Percentiles rank a stretch among this genome's conserved stretches.
phyloP scores from a whole-genome alignment of 2,888 invertebrate genomes.

The Digitonthophagus gazella region DNA sequence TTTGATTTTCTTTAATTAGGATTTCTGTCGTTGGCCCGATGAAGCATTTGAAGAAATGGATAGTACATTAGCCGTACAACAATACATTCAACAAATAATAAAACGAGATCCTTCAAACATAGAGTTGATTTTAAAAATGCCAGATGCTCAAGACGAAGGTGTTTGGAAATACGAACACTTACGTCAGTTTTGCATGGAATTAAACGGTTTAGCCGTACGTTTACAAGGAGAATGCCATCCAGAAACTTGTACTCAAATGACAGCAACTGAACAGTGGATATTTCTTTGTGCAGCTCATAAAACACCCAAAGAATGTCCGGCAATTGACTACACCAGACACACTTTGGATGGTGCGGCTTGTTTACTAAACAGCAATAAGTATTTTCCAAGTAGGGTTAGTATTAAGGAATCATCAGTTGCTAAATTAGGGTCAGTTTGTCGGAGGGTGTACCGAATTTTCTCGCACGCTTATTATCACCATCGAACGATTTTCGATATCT shows the following conservation, averaged over 20 bases:
- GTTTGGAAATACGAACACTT: conserved; percentile 99
- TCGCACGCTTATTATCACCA: conserved; percentile 99
- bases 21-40: conserved; percentile 97
- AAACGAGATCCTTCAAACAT: conserved; percentile 90
- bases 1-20: conserved; percentile 56
- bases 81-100: conserved; percentile 97
- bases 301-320: conserved; percentile 99
- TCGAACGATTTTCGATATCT: conserved; percentile 93
- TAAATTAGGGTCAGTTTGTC: conserved; percentile 97
- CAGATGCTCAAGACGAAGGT: conserved; percentile 96
- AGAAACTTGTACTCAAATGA: conserved; percentile 98
- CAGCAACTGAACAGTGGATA: conserved; percentile 99
- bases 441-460: conserved; percentile 98
- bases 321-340: conserved; percentile 98
- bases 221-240: conserved; percentile 96
- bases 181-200: conserved; percentile 97
- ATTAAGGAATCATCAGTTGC: conserved; percentile 99
- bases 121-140: conserved; percentile 91
- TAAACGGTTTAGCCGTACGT: conserved; percentile 96
- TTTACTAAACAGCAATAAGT: conserved; percentile 98
- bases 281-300: conserved; percentile 99
- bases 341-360: conserved; percentile 99
- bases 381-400: conserved; percentile 98
- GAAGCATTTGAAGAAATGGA: conserved; percentile 99
- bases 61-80: conserved; percentile 96